Conservation (phyloP, 2,113 vertebrate species). For the Cryptotis parvus region DNA sequence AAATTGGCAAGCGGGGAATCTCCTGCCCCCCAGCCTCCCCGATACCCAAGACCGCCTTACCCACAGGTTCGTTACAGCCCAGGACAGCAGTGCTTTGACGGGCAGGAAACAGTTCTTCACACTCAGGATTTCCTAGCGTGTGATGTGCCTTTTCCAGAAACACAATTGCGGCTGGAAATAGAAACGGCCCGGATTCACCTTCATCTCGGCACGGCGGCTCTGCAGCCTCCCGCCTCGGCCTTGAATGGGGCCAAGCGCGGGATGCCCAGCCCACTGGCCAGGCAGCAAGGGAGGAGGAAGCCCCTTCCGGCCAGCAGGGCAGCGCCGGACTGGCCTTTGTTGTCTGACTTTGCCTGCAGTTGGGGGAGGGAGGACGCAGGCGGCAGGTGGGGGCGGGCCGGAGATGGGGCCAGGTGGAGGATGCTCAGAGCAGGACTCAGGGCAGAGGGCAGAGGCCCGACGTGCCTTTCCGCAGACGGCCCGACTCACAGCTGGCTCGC, state of each 20-base stretch:
- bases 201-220: constrained; percentile 65
- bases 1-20: background rate
- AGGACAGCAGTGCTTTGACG: constrained; percentile 32
- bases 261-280: constrained; percentile 21
- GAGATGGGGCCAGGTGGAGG: background rate
- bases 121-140: constrained; percentile 77
- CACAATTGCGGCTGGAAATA: constrained; percentile 71
- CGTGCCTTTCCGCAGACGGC: too few relatives aligned
- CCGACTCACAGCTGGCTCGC: background rate
- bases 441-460: background rate
- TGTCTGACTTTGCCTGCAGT: constrained; percentile 56
- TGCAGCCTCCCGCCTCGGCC: background rate
- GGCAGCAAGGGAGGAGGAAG: constrained; percentile 40
- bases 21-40: background rate
- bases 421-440: background rate
- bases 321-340: constrained; percentile 47
- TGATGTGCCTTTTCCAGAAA: constrained; percentile 72
- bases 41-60: too few relatives aligned
- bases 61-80: too few relatives aligned
- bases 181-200: constrained; percentile 61
- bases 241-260: constrained; percentile 65
- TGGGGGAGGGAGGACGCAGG: background rate
- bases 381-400: background rate
- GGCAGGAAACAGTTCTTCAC: constrained; percentile 68
- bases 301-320: background rate